Evolutionary conservation across 2,888 invertebrate genomes (phyloP), one percentile per base, ranked within the genome.

Genomic region (Dicyrtomina minuta): DNA sequence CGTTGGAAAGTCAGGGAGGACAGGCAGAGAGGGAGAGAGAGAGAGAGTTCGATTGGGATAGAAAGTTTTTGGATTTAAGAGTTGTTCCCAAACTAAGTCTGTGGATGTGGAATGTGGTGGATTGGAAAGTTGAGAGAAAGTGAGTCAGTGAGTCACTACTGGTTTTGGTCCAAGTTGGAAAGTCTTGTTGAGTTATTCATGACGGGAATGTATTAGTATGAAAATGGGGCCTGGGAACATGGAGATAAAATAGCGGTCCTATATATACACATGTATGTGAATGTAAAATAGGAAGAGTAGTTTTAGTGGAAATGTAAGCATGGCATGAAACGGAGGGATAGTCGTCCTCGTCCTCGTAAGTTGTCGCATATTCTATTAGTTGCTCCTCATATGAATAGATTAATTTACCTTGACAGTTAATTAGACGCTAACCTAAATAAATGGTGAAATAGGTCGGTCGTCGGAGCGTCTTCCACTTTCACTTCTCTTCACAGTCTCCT

Each of bases 91-190:
- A n/a, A n/a, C n/a, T n/a, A n/a, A n/a, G 51, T 53, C 51, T 24
- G 51, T 53, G 20, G 51, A 22, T 53, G 51, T 15, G 20, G 58
- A 22, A 33, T 51, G 15, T 17, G 22, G 39, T 27, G 58, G 22
- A 41, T 44, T 61, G 58, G 58, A 58, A 39, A 39, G 58, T 58
- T 58, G 39, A 61, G 41, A 44, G 61, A 4, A 24, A 61, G 61
- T 46, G 41, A 61, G 39, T 58, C 41, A 41, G 33, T 33, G 33
- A 33, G 33, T 33, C 33, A 33, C 4, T 33, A 33, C 4, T 33
- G 33, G 33, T 33, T 33, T 33, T 33, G 33, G 33, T n/a, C n/a
- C n/a, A n/a, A 33, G 33, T 33, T 33, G 33, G 33, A 33, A 33
- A 33, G 33, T 33, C 33, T 33, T 33, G 33, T 33, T 33, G 33